A percentile compares a stretch with the other conserved stretches of the same genome.
These are phyloP conservation scores for Calyptomena viridis DNA, from an alignment of 2,113 vertebrate genomes.

Conservation along the genomic window DNA sequence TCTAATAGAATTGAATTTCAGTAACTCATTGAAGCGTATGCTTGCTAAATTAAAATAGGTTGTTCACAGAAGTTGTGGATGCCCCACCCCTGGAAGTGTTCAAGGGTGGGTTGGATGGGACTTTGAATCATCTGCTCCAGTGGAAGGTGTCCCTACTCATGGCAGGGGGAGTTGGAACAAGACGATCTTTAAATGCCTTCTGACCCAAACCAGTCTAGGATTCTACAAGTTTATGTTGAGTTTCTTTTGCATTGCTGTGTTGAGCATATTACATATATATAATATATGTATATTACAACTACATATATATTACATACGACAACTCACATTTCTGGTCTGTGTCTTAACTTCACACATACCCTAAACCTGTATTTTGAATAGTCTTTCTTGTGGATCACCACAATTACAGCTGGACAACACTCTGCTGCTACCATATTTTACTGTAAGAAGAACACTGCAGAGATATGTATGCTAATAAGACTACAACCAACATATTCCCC, in stretches of 20 bases:
- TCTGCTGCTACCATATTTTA: neutral
- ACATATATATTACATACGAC: too few relatives aligned
- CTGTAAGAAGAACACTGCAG: neutral
- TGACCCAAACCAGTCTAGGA: neutral
- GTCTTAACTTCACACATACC: neutral
- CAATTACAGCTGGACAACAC: neutral
- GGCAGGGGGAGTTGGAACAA: neutral
- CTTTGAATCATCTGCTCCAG: neutral
- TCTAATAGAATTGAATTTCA: neutral
- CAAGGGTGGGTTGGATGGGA: neutral
- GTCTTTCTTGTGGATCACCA: neutral
- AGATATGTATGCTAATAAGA: neutral
- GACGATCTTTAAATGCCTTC: neutral
- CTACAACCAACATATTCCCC: neutral
- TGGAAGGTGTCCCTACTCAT: neutral
- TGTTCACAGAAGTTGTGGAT: neutral
- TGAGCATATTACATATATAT: neutral
- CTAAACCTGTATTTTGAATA: neutral
- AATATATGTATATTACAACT: too few relatives aligned
- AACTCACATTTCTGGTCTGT: neutral
- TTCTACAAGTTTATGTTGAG: neutral
- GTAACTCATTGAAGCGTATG: neutral
- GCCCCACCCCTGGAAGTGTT: neutral
- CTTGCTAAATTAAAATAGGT: neutral
- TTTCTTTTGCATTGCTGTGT: neutral